These are phyloP conservation scores for Drosophila repletoides DNA, from an alignment of 1,140 invertebrate species.

Conservation along the genomic window DNA sequence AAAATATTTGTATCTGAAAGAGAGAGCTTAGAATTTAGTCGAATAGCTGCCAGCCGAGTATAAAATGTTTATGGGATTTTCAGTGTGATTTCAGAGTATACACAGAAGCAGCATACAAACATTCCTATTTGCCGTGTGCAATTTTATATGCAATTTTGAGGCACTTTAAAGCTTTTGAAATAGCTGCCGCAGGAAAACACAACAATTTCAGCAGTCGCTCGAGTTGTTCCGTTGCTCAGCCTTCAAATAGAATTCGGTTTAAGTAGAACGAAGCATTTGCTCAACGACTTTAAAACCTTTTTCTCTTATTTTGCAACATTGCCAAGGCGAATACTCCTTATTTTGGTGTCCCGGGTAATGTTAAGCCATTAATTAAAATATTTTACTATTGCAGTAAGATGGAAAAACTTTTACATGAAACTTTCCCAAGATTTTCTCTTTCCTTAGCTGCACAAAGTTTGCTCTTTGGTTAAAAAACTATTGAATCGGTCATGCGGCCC, in stretches of 20 bases:
- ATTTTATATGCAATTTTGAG: conserved; percentile 8
- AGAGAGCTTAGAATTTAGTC: no score
- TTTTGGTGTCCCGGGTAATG: not conserved
- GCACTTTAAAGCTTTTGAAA: conserved; percentile 22
- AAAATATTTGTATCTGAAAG: conserved; percentile 2
- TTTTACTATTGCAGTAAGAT: not conserved
- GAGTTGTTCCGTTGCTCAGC: not conserved
- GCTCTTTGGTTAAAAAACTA: not conserved
- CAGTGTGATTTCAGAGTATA: not conserved
- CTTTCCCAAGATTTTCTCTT: not conserved
- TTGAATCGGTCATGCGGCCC: conserved; percentile 6
- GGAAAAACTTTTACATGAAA: conserved; percentile 16
- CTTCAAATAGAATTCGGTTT: conserved; percentile 6
- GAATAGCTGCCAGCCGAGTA: conserved; percentile 3
- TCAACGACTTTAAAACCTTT: conserved; percentile 1
- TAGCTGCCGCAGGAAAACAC: conserved; percentile 7
- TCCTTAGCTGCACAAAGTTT: not conserved
- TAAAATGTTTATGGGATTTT: conserved; percentile 5
- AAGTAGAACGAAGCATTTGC: not conserved
- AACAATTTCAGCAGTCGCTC: not conserved
- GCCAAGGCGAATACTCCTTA: conserved; percentile 3
- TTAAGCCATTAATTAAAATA: conserved; percentile 28
- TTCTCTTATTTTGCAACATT: not conserved
- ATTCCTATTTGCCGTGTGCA: not conserved
- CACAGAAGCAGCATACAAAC: not conserved